These are phyloP conservation scores for Argyrosomus regius DNA, from an alignment of 2,797 vertebrate genomes.

Conservation along the genomic window DNA sequence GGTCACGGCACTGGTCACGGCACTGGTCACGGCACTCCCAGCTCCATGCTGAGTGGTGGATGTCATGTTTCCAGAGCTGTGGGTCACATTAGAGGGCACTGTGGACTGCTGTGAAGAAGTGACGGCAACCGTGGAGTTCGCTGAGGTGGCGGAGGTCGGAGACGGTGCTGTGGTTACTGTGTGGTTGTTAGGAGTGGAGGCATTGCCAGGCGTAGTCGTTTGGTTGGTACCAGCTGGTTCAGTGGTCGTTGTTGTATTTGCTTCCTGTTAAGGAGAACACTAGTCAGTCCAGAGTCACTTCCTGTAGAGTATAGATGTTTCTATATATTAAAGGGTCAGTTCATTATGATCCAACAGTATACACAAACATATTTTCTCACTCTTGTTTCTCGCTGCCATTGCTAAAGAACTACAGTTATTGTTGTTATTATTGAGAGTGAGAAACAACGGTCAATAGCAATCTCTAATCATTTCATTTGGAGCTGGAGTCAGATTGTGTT, in stretches of 20 bases:
- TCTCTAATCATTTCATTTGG: too few species aligned
- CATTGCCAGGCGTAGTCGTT: fast-evolving
- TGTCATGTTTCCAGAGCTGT: fast-evolving
- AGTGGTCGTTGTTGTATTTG: fast-evolving
- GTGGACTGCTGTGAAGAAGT: not conserved
- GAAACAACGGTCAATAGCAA: too few species aligned
- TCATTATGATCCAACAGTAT: not conserved
- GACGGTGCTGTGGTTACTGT: fast-evolving
- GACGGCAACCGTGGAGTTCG: not conserved
- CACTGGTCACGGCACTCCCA: fast-evolving
- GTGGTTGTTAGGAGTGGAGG: not conserved
- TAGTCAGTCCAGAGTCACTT: not conserved
- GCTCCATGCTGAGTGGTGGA: fast-evolving
- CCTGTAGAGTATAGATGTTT: not conserved
- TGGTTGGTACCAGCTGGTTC: fast-evolving
- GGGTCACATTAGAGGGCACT: fast-evolving
- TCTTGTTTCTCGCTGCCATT: too few species aligned
- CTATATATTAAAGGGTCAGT: too few species aligned
- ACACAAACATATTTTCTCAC: not conserved
- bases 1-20: too few species aligned
- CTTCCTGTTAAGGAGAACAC: slow-evolving; percentile 5
- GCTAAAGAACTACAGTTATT: not conserved
- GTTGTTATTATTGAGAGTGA: too few species aligned
- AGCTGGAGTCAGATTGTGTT: not conserved
- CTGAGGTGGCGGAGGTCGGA: not conserved